Conservation (phyloP, 30 jellyfish, hydroid and myxozoan species). For the Hydractinia symbiolongicarpus region DNA sequence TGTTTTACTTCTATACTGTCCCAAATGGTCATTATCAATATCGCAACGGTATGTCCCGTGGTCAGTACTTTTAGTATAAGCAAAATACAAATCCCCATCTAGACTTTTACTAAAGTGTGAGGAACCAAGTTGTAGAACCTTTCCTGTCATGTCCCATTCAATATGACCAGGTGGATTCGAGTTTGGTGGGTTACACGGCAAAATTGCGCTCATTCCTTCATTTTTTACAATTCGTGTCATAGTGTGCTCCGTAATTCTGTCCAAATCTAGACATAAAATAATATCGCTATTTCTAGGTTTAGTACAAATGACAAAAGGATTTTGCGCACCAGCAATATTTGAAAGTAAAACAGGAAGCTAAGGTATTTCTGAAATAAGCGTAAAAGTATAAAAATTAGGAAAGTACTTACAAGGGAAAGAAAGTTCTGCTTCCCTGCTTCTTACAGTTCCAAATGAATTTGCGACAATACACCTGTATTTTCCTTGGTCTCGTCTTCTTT, state of each 20-base stretch:
- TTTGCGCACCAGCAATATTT: no score
- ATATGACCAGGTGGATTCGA: slow-evolving; percentile 88
- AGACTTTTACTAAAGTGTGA: slow-evolving; percentile 64
- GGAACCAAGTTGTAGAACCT: slow-evolving; percentile 34
- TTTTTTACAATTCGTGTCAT: neutral
- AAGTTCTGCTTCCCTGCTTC: slow-evolving; percentile 64
- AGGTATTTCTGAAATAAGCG: no score
- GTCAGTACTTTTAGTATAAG: slow-evolving; percentile 70
- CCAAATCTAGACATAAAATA: no score
- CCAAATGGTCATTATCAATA: slow-evolving; percentile 68
- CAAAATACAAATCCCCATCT: slow-evolving; percentile 82
- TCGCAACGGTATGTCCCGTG: slow-evolving; percentile 69
- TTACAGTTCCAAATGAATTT: slow-evolving; percentile 72
- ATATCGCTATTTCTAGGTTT: no score
- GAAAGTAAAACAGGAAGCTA: no score
- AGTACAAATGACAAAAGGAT: no score
- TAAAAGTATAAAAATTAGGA: no score
- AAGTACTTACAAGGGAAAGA: slow-evolving; percentile 84
- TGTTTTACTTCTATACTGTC: slow-evolving; percentile 52
- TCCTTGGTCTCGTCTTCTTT: slow-evolving; percentile 80
- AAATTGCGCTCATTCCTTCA: slow-evolving; percentile 76
- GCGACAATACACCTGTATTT: slow-evolving; percentile 72
- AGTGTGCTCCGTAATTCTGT: no score
- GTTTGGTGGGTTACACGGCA: slow-evolving; percentile 88
- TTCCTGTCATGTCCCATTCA: slow-evolving; percentile 62